phyloP scores from a whole-genome alignment of 2,888 invertebrate species.

The Poecilobothrus nobilitatus region DNA sequence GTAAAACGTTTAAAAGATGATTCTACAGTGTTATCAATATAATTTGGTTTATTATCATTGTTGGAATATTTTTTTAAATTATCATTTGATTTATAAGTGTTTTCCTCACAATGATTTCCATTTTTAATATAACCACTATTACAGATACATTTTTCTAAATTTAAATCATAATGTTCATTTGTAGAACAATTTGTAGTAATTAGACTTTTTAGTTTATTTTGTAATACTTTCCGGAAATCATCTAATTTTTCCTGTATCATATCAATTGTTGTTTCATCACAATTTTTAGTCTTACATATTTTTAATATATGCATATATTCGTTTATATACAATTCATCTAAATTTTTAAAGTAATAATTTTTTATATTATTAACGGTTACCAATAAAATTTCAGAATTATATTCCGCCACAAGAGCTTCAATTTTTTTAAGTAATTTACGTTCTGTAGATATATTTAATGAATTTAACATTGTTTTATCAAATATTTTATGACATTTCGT shows the following conservation, averaged over 20 bases:
- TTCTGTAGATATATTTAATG: neutral
- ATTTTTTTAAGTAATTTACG: neutral
- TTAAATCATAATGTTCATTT: neutral
- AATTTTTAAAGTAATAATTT: neutral
- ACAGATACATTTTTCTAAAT: constrained; percentile 47
- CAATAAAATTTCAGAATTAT: neutral
- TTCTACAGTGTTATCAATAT: neutral
- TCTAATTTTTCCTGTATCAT: neutral
- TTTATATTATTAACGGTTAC: neutral
- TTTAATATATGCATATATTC: neutral
- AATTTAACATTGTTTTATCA: neutral
- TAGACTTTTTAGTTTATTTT: neutral
- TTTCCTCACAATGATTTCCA: constrained; percentile 68
- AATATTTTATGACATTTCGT: neutral
- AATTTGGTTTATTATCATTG: neutral
- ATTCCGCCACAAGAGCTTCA: neutral
- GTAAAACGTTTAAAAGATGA: too few species aligned
- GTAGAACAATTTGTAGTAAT: neutral
- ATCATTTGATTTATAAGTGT: constrained; percentile 40
- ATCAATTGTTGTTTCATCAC: neutral
- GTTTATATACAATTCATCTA: neutral
- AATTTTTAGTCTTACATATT: neutral
- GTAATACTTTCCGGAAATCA: neutral
- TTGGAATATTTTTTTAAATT: neutral
- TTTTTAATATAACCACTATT: constrained; percentile 83